These are phyloP conservation scores for Lydus trimaculatus DNA, from an alignment of 2,888 invertebrate genomes.

Conservation along the genomic window DNA sequence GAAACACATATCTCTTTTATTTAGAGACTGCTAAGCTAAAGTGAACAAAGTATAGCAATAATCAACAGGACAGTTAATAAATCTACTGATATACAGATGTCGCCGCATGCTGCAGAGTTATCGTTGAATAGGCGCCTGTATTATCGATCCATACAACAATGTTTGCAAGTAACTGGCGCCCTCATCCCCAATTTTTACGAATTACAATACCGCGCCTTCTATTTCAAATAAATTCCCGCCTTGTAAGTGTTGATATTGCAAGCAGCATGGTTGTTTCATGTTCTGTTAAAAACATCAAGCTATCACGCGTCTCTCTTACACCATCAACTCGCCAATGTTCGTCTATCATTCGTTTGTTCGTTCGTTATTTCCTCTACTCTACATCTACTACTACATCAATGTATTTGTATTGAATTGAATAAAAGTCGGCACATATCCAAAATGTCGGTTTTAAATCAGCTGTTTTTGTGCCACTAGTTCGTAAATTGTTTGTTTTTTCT, in stretches of 20 bases:
- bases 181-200: slow-evolving; percentile 7
- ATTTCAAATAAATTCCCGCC: slow-evolving; percentile 26
- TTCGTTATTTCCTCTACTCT: slow-evolving; percentile 7
- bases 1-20: too few species aligned
- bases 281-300: too few species aligned
- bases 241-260: background rate
- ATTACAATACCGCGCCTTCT: background rate
- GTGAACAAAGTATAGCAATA: background rate
- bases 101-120: too few species aligned
- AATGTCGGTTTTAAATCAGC: slow-evolving; percentile 8
- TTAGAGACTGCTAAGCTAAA: background rate
- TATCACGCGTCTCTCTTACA: too few species aligned
- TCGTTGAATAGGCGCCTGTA: background rate
- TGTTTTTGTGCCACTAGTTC: background rate
- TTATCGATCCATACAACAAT: background rate
- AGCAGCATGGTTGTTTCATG: slow-evolving; percentile 1
- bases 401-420: slow-evolving; percentile 37
- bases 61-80: background rate
- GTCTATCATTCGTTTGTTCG: slow-evolving; percentile 43
- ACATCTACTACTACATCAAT: slow-evolving; percentile 30
- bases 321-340: slow-evolving; percentile 15
- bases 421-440: slow-evolving; percentile 8
- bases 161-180: slow-evolving; percentile 12
- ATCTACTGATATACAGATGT: background rate
- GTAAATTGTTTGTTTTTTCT: background rate